Base-by-base conservation (phyloP, 2,888 invertebrate species). In the Coenonympha glycerion region DNA sequence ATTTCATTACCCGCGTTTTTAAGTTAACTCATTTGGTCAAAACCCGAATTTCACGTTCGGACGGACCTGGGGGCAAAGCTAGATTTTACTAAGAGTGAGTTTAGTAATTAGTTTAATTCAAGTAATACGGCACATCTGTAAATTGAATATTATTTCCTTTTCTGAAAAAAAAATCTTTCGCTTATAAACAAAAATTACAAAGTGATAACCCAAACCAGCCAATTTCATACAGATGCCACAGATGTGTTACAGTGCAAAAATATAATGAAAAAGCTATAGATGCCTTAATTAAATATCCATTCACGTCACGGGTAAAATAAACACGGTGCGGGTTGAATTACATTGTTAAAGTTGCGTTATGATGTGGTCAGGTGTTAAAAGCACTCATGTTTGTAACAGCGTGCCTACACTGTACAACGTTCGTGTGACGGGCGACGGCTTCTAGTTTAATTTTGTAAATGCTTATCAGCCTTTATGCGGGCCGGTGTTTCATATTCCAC, bases 381-480 rank as follows among this genome's bases (percentile, higher is more conserved):
- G 69, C 66, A 61, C 65, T 66, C 45, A 34, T 62, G 70, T 62
- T 59, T 66, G 70, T 76, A 76, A 76, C 70, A 68, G 68, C 26
- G 66, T 66, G 13, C 15, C 24, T 45, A 31, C 42, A 13, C 13
- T 44, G 31, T 31, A 34, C 45, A 21, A 21, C 34, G n/a, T n/a
- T n/a, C n/a, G 22, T 24, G 66, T 71, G n/a, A n/a, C 67, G 56
- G 55, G 64, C 56, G 61, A 61, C 57, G 63, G 58, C 63, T 66
- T 68, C 69, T 64, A 73, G 76, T 78, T 80, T 73, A 79, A 80
- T 80, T 76, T 80, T 81, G 77, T 78, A 77, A 77, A 80, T 71
- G 74, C 78, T 13, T 78, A 77, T 79, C 78, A 77, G 66, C 61
- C 59, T 37, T 37, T 40, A 61, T 59, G 58, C 48, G 16, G 28